Evolutionary conservation across 2,888 invertebrate species (phyloP), one percentile per base, ranked within the genome.

Genomic region (Polietes domitor): DNA sequence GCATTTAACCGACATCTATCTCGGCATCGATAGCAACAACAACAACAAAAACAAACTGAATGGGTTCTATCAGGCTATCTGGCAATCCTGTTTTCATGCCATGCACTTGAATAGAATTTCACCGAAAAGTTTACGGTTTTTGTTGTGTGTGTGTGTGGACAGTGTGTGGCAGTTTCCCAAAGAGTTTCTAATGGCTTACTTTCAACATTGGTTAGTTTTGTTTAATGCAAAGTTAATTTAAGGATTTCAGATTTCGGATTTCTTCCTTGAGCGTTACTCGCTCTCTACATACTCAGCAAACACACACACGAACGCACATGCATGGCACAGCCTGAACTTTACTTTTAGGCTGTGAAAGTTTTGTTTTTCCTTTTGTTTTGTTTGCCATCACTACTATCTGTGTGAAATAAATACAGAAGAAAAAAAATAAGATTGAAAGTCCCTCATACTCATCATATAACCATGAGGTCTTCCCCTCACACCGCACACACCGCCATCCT

Each of bases 261-360:
- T 75, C 19, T 24, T 21, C 4, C 19, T 63, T 61, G 21, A 37
- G 26, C 53, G 17, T 6, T 73, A 55, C 15, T n/a, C n/a, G n/a
- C n/a, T n/a, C n/a, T 58, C 24, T 37, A 37, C 28, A 26, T n/a
- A 28, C 26, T 17, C 26, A 9, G 37, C 24, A 65, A n/a, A 70
- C 61, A 71, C 26, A 55, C 21, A 21, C 21, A 32, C 47, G 12
- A 47, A n/a, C 10, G 21, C 26, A 61, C 32, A 47, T 12, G 63
- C 32, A 41, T 43, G 17, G 12, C 32, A 37, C 9, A 41, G 19
- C n/a, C 19, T 37, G 73, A 78, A 80, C 50, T 76, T 75, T 65
- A 68, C 63, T 28, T 84, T 80, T 80, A 81, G 84, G 81, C 65
- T 73, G 58, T 58, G 68, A 76, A 78, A 81, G 71, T 81, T 83